Evolutionary conservation across 2,797 vertebrate species (phyloP).

Genomic region (Poeciliopsis infans): DNA sequence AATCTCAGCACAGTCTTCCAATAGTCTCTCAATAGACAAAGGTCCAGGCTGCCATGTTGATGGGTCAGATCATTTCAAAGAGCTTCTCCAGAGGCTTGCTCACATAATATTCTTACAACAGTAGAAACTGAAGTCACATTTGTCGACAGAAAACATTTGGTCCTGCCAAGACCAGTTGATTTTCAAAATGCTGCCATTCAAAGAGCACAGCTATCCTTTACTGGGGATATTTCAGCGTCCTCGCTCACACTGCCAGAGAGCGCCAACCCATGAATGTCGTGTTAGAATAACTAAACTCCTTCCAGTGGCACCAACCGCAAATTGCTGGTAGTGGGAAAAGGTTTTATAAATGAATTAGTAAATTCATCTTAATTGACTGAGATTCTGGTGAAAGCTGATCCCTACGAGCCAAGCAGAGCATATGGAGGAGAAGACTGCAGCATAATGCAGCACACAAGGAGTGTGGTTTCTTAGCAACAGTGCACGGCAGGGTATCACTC

Average conservation of each 20-base stretch:
- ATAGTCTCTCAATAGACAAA: too few relatives aligned
- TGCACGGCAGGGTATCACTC: conserved; percentile 48
- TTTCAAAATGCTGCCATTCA: not conserved
- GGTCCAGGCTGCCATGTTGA: not conserved
- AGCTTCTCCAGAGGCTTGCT: not conserved
- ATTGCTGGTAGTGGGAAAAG: not conserved
- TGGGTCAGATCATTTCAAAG: not conserved
- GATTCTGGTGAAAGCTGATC: not conserved
- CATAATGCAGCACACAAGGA: conserved; percentile 52
- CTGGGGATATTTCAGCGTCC: not conserved
- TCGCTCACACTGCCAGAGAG: not conserved
- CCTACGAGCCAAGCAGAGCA: not conserved
- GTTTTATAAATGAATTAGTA: not conserved
- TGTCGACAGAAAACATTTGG: not conserved
- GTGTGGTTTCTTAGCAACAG: conserved; percentile 72
- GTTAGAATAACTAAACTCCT: not conserved
- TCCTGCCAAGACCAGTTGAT: not conserved
- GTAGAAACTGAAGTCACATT: not conserved
- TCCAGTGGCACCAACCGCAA: not conserved
- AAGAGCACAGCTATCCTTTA: not conserved
- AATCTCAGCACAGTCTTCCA: too few relatives aligned
- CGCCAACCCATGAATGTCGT: not conserved
- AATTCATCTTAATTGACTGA: not conserved
- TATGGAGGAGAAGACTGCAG: conserved; percentile 48
- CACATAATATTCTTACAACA: not conserved